These are phyloP conservation scores for Acanthurus lineatus DNA, from an alignment of 2,797 vertebrate species.

Conservation along the genomic window DNA sequence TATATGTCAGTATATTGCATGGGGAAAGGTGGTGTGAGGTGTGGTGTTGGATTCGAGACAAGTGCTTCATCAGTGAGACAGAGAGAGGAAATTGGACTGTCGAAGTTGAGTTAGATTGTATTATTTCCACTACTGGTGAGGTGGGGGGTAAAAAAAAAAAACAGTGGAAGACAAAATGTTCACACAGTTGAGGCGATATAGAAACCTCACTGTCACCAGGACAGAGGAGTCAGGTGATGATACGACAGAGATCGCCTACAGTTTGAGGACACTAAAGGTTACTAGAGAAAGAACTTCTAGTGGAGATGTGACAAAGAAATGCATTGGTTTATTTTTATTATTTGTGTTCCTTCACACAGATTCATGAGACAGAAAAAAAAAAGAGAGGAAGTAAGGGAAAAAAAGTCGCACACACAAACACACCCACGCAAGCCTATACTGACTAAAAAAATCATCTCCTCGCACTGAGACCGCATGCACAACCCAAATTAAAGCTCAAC, in stretches of 20 bases:
- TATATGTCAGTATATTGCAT: constrained; percentile 55
- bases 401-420: constrained; percentile 59
- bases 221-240: constrained; percentile 39
- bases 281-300: constrained; percentile 15
- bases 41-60: constrained; percentile 32
- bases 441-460: constrained; percentile 58
- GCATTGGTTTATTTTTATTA: constrained; percentile 33
- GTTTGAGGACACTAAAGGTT: constrained; percentile 22
- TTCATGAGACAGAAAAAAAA: constrained; percentile 46
- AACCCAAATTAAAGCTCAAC: constrained; percentile 56
- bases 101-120: constrained; percentile 58
- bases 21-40: background rate
- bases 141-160: constrained; percentile 28
- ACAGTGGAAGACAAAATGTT: constrained; percentile 47
- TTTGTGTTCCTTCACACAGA: constrained; percentile 42
- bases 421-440: constrained; percentile 68
- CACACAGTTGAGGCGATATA: constrained; percentile 28
- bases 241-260: constrained; percentile 23
- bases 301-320: constrained; percentile 9
- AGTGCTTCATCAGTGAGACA: constrained; percentile 58
- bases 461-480: constrained; percentile 67
- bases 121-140: constrained; percentile 44
- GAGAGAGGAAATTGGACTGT: constrained; percentile 61
- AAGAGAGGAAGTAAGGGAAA: constrained; percentile 31
- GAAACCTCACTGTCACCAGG: constrained; percentile 36